A percentile compares a stretch with the other conserved stretches of the same genome.
Evolutionary conservation across 1,140 invertebrate genomes (phyloP).

Genomic region (Microplitis mediator): DNA sequence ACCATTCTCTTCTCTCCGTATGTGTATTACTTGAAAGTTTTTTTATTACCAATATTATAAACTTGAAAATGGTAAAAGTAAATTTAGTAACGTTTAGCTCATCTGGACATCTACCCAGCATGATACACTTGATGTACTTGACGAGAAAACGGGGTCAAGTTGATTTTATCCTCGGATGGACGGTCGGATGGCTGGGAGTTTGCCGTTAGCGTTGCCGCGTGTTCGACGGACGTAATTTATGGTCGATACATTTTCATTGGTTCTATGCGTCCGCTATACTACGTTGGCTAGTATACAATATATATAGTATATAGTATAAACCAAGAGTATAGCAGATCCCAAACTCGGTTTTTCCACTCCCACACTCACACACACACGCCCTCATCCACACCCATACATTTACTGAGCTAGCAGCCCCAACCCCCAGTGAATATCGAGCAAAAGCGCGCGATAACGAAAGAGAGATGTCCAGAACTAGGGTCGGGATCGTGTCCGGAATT

Average conservation of each 20-base stretch:
- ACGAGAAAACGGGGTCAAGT: conserved; percentile 48
- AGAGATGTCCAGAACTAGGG: conserved; percentile 20
- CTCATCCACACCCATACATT: background rate
- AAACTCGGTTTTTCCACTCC: background rate
- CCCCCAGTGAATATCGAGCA: conserved; percentile 24
- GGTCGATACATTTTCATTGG: conserved; percentile 39
- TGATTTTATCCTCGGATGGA: conserved; percentile 46
- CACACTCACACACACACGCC: background rate
- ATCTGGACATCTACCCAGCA: background rate
- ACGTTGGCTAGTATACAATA: background rate
- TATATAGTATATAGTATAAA: background rate
- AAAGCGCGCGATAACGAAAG: conserved; percentile 26
- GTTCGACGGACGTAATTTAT: conserved; percentile 48
- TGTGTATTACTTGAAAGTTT: too few species aligned
- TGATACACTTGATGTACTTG: background rate
- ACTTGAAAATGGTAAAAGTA: background rate
- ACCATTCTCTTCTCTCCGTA: too few species aligned
- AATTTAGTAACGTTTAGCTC: background rate
- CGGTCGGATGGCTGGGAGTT: background rate
- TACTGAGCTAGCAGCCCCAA: background rate
- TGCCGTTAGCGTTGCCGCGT: conserved; percentile 22
- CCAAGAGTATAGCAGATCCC: background rate
- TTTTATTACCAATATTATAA: too few species aligned
- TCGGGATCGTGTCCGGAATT: conserved; percentile 24
- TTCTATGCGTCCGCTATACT: background rate